phyloP scores from a whole-genome alignment of 2,888 invertebrate species.

The Diogma glabrata region DNA sequence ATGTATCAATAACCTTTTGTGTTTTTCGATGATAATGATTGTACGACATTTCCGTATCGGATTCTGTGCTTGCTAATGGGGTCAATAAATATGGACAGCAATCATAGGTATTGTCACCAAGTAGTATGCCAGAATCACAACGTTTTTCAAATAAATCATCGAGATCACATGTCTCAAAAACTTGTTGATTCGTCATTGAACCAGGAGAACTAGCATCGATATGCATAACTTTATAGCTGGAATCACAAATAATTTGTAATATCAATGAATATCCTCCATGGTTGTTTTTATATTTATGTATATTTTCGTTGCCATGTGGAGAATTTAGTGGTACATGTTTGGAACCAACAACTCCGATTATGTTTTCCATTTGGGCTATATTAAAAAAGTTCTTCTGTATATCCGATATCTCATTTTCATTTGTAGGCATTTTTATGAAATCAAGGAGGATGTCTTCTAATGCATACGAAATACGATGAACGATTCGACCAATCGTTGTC shows the following conservation, averaged over 20 bases:
- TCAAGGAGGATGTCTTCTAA: slow-evolving; percentile 1
- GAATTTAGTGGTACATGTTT: slow-evolving; percentile 4
- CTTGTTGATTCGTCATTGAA: slow-evolving; percentile 3
- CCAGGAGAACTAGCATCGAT: slow-evolving; percentile 4
- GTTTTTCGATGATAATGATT: slow-evolving; percentile 4
- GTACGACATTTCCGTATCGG: slow-evolving; percentile 1
- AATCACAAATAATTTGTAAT: slow-evolving; percentile 3
- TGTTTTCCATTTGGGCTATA: slow-evolving; percentile 6
- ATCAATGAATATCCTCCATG: slow-evolving; percentile 3
- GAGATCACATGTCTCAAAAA: slow-evolving; percentile 3
- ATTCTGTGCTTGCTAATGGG: not conserved
- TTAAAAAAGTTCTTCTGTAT: slow-evolving; percentile 7
- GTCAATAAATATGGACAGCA: slow-evolving; percentile 7
- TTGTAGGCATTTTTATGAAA: slow-evolving; percentile 3
- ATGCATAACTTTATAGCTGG: slow-evolving; percentile 1
- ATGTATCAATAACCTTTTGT: not conserved
- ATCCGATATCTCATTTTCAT: slow-evolving; percentile 1
- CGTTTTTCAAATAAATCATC: slow-evolving; percentile 5
- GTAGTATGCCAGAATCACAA: slow-evolving; percentile 3
- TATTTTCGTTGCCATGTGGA: slow-evolving; percentile 4
- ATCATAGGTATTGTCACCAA: slow-evolving; percentile 3
- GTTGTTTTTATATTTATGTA: not conserved
- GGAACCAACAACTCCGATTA: slow-evolving; percentile 1
- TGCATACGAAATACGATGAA: slow-evolving; percentile 5
- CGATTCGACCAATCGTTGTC: slow-evolving; percentile 3